Base-by-base conservation (phyloP, 2,113 vertebrate genomes). In the Lamprotornis superbus region DNA sequence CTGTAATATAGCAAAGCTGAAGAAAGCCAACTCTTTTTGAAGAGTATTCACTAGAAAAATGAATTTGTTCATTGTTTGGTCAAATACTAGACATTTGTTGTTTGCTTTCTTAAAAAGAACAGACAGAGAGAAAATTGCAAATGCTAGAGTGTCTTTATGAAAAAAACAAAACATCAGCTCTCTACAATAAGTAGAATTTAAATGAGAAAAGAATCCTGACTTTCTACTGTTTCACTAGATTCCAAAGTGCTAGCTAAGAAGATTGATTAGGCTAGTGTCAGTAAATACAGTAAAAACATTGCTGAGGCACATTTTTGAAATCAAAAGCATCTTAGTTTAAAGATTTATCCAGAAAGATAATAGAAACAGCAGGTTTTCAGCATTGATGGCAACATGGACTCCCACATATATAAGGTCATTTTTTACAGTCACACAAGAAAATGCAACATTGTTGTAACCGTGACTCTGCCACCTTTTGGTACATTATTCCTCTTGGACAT, bases 1-100 rank as follows among this genome's bases (percentile, higher is more conserved):
- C 35, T 49, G 9, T 8, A 39, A 56, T 31, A 42, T 0, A 57
- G 8, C 3, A 70, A 17, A 85, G 12, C 5, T 63, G 46, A 73
- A 67, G 12, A 33, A 87, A 75, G 9, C 2, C 21, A 53, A 49
- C 8, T 10, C 27, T n/a, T 42, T 4, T 30, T 24, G 50, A 9
- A 55, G 10, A 42, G 1, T 28, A 63, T 55, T 74, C 20, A 63
- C 21, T 37, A 70, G 30, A 35, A 82, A 93, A 91, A 52, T 2
- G 0, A 56, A 7, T 55, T 70, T 87, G 0, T 50, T 49, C 15
- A 28, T 3, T 55, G 5, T 22, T 74, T 8, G 2, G 10, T 30
- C 39, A 90, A 90, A 61, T 6, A 33, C 9, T 61, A 2, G 0
- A 7, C 3, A 1, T 30, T 44, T 56, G 25, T 20, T 42, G 2